These are phyloP conservation scores for Mus spicilegus DNA, from an alignment of 2,113 vertebrate species.

Conservation along the genomic window DNA sequence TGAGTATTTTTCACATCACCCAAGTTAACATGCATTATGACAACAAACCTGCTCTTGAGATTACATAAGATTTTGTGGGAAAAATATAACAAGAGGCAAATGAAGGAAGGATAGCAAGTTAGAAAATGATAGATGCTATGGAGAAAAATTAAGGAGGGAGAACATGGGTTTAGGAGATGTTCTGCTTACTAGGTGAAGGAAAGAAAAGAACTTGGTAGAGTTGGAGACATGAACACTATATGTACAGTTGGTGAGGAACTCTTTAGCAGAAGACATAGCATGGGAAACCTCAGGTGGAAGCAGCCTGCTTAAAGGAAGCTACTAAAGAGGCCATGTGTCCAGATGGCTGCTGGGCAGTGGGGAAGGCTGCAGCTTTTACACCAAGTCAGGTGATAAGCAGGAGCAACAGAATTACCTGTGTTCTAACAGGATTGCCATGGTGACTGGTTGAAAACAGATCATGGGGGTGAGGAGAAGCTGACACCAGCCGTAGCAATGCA, in stretches of 20 bases:
- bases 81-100: constrained; percentile 14
- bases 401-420: not conserved
- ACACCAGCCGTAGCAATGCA: not conserved
- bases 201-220: not conserved
- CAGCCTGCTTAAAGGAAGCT: not conserved
- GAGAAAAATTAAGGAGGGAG: not conserved
- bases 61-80: not conserved
- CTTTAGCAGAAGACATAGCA: not conserved
- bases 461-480: not conserved
- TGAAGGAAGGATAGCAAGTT: constrained; percentile 29
- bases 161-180: not conserved
- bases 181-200: constrained; percentile 28
- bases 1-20: not conserved
- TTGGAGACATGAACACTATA: not conserved
- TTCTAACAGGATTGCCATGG: not conserved
- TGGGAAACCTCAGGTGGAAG: not conserved
- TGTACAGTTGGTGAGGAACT: not conserved
- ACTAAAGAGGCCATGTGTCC: not conserved
- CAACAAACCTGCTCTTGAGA: constrained; percentile 1
- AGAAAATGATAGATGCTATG: not conserved
- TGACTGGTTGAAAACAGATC: not conserved
- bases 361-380: not conserved
- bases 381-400: not conserved
- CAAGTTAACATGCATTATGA: not conserved
- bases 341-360: not conserved